Evolutionary conservation across 2,888 invertebrate species (phyloP), one percentile per base, ranked within the genome.

Genomic region (Athalia cordata): DNA sequence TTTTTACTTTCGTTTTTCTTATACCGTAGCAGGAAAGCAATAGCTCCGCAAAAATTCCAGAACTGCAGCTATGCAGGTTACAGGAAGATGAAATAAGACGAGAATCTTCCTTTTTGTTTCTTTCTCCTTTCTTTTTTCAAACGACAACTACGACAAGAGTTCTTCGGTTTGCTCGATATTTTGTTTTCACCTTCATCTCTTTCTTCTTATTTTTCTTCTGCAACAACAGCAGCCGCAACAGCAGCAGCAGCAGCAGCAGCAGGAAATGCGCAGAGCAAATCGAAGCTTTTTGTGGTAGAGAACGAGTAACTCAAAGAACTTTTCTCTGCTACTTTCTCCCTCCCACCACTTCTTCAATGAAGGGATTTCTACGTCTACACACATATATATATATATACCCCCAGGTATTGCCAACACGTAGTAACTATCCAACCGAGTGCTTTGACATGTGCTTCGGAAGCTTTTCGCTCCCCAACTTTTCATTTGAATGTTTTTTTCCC

Each of bases 401-500:
- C 8, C 9, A 3, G 29, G 29, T 67, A 67, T 67, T 67, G 15
- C 50, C 3, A 67, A 49, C 50, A 64, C 8, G 47, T 50, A 66
- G 65, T n/a, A 11, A 49, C 0, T 43, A 66, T 66, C 7, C 8
- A 11, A 50, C 15, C 15, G 8, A 67, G 67, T 52, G 62, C 66
- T 77, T 13, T 52, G 66, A 77, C 77, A 77, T 55, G 47, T 65
- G 65, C n/a, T 52, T 9, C 64, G 76, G 29, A 65, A 64, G 65
- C 52, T 76, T 50, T 76, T 76, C 61, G 50, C 43, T 64, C 11
- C 9, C n/a, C 11, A 57, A 52, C n/a, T 45, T 77, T 66, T 66
- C 15, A 15, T 77, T 65, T n/a, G 2, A 52, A 11, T 9, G 5
- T 49, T 50, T 11, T 47, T 13, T 66, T 49, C 13, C 7, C 0